A percentile compares a stretch with the other conserved stretches of the same genome.
These are phyloP conservation scores for Amblyopsis hoosieri DNA, from an alignment of 2,797 vertebrate species.

Conservation along the genomic window DNA sequence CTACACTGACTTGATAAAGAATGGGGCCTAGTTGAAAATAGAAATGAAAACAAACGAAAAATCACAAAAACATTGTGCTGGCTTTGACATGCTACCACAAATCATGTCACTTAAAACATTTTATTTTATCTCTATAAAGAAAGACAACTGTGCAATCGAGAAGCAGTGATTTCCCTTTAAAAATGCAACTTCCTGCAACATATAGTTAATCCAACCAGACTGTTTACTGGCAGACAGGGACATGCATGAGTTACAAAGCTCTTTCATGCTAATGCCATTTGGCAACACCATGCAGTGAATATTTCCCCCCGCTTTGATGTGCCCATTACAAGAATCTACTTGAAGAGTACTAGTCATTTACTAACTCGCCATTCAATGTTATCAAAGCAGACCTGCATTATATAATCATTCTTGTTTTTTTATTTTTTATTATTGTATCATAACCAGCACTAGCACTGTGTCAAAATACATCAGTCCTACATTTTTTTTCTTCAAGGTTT, in stretches of 20 bases:
- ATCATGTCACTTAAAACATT: constrained; percentile 24
- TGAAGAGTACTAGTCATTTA: constrained; percentile 50
- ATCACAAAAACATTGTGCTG: constrained; percentile 4
- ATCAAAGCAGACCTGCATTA: constrained; percentile 55
- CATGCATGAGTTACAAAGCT: constrained; percentile 34
- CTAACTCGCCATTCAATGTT: constrained; percentile 51
- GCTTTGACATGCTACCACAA: constrained; percentile 18
- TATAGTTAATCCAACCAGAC: constrained; percentile 38
- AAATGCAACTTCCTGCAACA: constrained; percentile 28
- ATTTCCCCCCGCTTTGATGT: constrained; percentile 67
- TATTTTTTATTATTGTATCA: constrained; percentile 15
- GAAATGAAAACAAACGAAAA: constrained; percentile 4
- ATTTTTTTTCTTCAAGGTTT: constrained; percentile 11
- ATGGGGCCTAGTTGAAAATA: constrained; percentile 4
- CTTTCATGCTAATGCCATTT: constrained; percentile 64
- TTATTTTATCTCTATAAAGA: constrained; percentile 9
- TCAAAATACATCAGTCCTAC: constrained; percentile 45
- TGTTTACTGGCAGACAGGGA: constrained; percentile 59
- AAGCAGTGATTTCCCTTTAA: constrained; percentile 33
- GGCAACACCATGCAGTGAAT: constrained; percentile 55
- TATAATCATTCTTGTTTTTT: constrained; percentile 43
- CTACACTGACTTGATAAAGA: constrained; percentile 3
- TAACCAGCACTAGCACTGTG: constrained; percentile 33
- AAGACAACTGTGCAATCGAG: constrained; percentile 40
- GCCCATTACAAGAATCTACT: constrained; percentile 67